These are phyloP conservation scores for Ardeotis arabs DNA, from an alignment of 2,113 vertebrate genomes.

Conservation along the genomic window DNA sequence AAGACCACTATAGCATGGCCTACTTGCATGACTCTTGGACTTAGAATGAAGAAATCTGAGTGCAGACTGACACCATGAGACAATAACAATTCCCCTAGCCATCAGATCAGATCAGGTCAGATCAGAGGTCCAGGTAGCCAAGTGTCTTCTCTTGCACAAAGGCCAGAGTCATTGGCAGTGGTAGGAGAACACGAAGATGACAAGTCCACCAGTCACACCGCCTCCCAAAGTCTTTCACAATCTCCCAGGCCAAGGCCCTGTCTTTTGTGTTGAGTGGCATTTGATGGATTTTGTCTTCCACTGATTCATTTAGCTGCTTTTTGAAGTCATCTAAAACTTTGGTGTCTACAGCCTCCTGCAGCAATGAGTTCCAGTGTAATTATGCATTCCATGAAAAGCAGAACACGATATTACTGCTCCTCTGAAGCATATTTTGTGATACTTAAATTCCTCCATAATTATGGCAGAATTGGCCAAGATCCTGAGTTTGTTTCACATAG, in stretches of 20 bases:
- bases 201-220: neutral
- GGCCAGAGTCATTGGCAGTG: neutral
- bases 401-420: neutral
- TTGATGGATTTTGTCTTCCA: neutral
- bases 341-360: neutral
- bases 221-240: neutral
- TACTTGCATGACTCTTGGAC: neutral
- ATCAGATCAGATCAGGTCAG: neutral
- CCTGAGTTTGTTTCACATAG: neutral
- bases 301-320: neutral
- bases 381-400: neutral
- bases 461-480: neutral
- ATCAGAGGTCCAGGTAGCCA: neutral
- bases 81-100: neutral
- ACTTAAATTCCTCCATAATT: neutral
- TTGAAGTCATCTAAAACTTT: neutral
- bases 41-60: neutral
- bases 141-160: neutral
- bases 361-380: neutral
- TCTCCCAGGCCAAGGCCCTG: neutral
- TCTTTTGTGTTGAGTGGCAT: neutral
- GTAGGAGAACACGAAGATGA: neutral
- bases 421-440: neutral
- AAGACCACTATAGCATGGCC: neutral
- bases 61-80: neutral